A percentile compares a stretch with the other conserved stretches of the same genome.
Conservation (phyloP, 2,113 vertebrate species). For the Brachyistius frenatus region DNA sequence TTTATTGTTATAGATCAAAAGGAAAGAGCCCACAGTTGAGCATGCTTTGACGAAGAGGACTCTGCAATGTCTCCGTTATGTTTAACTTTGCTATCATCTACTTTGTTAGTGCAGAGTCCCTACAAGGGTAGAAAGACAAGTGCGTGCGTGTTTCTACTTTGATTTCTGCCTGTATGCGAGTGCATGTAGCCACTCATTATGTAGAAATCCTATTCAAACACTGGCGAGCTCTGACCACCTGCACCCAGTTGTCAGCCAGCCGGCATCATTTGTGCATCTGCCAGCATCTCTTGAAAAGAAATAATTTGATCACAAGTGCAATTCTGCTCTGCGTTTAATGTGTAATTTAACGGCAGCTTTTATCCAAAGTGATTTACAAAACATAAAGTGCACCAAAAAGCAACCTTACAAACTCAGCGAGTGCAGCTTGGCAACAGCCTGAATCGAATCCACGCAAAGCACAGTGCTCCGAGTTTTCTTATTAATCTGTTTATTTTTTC, state of each 20-base stretch:
- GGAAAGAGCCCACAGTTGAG: constrained; percentile 33
- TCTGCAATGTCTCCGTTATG: constrained; percentile 8
- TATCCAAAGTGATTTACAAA: constrained; percentile 65
- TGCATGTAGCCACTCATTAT: constrained; percentile 43
- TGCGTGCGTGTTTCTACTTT: constrained; percentile 11
- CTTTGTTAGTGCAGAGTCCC: not conserved
- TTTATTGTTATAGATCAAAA: constrained; percentile 69
- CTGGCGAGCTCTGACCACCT: constrained; percentile 57
- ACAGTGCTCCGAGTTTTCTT: constrained; percentile 10
- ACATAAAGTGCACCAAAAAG: constrained; percentile 45
- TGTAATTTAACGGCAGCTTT: constrained; percentile 67
- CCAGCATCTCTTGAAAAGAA: constrained; percentile 63
- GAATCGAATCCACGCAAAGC: constrained; percentile 24
- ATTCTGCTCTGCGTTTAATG: constrained; percentile 57
- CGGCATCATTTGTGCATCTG: constrained; percentile 35
- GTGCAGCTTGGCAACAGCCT: constrained; percentile 43
- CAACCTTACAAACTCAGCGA: constrained; percentile 35
- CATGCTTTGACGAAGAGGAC: constrained; percentile 46
- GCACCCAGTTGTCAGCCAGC: constrained; percentile 56
- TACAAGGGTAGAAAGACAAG: not conserved
- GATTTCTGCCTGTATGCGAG: constrained; percentile 11
- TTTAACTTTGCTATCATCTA: constrained; percentile 26
- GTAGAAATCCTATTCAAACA: constrained; percentile 59
- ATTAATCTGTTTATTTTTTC: constrained; percentile 29
- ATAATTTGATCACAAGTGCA: constrained; percentile 62